Conservation (phyloP, 2,113 vertebrate species). For the Cichladusa arquata region DNA sequence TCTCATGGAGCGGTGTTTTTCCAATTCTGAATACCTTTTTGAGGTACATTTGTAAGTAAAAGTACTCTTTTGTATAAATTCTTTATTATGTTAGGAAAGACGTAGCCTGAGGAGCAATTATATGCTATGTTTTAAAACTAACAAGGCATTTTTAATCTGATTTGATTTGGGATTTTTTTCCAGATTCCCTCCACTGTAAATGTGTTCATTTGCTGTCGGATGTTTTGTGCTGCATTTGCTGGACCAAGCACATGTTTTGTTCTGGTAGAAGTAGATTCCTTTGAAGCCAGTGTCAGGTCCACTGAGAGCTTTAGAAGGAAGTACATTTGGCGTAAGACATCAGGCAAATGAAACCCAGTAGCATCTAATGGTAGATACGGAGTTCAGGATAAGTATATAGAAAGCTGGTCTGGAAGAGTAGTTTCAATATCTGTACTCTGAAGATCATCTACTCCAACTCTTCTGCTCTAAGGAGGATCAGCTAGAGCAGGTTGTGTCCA, state of each 20-base stretch:
- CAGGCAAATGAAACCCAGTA: not conserved
- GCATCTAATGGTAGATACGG: not conserved
- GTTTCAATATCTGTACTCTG: not conserved
- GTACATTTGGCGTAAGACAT: not conserved
- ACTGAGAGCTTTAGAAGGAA: not conserved
- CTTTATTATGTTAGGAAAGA: not conserved
- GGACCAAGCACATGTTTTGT: not conserved
- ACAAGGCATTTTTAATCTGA: not conserved
- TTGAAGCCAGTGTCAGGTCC: not conserved
- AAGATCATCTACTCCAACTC: not conserved
- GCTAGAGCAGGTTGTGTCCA: not conserved
- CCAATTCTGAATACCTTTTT: not conserved
- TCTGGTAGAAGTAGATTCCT: not conserved
- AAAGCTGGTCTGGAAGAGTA: not conserved
- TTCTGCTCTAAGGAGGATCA: not conserved
- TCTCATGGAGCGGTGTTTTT: not conserved
- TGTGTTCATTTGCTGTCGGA: not conserved
- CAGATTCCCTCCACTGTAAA: not conserved
- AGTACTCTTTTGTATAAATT: not conserved
- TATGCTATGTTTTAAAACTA: not conserved
- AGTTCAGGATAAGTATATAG: not conserved
- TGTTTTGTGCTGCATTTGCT: not conserved
- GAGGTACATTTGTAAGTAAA: not conserved
- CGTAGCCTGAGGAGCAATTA: not conserved
- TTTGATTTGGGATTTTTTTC: not conserved